Evolutionary conservation across 2,113 vertebrate species (phyloP).

Genomic region (Rana temporaria): DNA sequence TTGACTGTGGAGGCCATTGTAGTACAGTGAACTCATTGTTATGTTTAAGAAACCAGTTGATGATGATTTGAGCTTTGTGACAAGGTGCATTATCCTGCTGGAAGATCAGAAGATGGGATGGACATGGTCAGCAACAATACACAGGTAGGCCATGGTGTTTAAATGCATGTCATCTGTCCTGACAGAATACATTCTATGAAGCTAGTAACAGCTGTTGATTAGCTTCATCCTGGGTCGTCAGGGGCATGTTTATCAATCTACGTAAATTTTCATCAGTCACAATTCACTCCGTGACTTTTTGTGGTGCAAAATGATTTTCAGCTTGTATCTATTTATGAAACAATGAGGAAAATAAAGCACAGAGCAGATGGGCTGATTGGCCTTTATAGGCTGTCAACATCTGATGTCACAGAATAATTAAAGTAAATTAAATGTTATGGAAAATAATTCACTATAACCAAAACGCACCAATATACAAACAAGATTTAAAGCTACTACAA

Average conservation of each 20-base stretch:
- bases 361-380: constrained; percentile 34
- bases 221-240: constrained; percentile 22
- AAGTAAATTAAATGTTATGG: constrained; percentile 15
- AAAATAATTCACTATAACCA: neutral
- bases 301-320: constrained; percentile 28
- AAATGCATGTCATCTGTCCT: constrained; percentile 23
- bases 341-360: neutral
- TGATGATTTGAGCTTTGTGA: too few species aligned
- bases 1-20: too few species aligned
- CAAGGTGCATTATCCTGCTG: too few species aligned
- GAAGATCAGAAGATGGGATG: too few species aligned
- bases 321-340: constrained; percentile 29
- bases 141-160: too few species aligned
- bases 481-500: neutral
- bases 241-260: constrained; percentile 38
- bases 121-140: too few species aligned
- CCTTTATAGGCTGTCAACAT: constrained; percentile 30
- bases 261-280: constrained; percentile 33
- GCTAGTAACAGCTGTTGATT: constrained; percentile 38
- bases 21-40: too few species aligned
- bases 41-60: too few species aligned
- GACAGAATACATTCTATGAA: constrained; percentile 23
- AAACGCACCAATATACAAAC: neutral
- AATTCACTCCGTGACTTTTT: constrained; percentile 30
- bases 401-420: constrained; percentile 8